These are phyloP conservation scores for Stigmatopora argus DNA, from an alignment of 2,113 vertebrate species.

Conservation along the genomic window DNA sequence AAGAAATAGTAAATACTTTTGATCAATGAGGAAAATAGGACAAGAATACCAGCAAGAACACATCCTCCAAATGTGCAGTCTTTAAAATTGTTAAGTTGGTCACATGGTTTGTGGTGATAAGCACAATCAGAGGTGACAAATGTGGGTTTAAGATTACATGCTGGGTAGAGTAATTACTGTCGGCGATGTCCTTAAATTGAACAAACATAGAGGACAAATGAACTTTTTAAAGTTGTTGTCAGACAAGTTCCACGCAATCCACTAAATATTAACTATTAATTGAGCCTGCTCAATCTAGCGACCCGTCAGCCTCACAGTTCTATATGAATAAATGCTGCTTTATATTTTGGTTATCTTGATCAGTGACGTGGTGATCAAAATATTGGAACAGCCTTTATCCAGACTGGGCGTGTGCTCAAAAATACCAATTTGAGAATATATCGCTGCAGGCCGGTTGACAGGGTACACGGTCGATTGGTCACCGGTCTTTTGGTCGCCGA, in stretches of 20 bases:
- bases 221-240: conserved; percentile 11
- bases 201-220: conserved; percentile 24
- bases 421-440: too few relatives aligned
- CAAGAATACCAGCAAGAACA: conserved; percentile 7
- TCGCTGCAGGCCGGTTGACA: too few relatives aligned
- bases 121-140: conserved; percentile 43
- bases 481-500: too few relatives aligned
- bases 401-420: too few relatives aligned
- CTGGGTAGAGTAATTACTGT: conserved; percentile 26
- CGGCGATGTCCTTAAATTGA: conserved; percentile 32
- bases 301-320: too few relatives aligned
- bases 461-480: too few relatives aligned
- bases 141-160: conserved; percentile 45
- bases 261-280: conserved; percentile 20
- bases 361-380: too few relatives aligned
- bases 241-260: conserved; percentile 3
- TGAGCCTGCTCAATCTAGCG: too few relatives aligned
- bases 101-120: conserved; percentile 49
- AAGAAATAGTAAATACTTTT: neutral
- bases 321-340: too few relatives aligned
- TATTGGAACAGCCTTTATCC: too few relatives aligned
- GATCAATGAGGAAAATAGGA: neutral
- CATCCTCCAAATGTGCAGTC: conserved; percentile 1
- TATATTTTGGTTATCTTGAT: too few relatives aligned
- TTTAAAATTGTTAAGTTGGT: conserved; percentile 35